A percentile compares a stretch with the other conserved stretches of the same genome.
Evolutionary conservation across 2,888 invertebrate species (phyloP).

Genomic region (Orthosia gracilis): DNA sequence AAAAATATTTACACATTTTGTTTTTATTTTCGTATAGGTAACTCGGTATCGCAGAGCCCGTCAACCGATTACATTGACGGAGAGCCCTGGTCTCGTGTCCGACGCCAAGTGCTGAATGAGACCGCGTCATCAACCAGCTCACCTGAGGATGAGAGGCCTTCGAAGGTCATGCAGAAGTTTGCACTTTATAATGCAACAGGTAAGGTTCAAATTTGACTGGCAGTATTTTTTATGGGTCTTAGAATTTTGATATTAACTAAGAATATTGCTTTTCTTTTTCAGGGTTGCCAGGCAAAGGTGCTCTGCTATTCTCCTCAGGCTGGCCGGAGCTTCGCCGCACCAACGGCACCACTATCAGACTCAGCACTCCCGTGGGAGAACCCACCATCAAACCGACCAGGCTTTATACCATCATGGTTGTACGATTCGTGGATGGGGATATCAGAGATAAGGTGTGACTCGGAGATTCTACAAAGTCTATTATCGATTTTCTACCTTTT

Average conservation of each 20-base stretch:
- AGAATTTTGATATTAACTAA: no score
- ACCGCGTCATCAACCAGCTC: slow-evolving; percentile 67
- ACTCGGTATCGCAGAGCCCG: slow-evolving; percentile 83
- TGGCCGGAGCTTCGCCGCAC: slow-evolving; percentile 88
- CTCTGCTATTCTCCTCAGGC: slow-evolving; percentile 89
- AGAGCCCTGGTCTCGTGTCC: slow-evolving; percentile 78
- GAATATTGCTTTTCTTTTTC: slow-evolving; percentile 13
- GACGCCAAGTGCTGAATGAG: slow-evolving; percentile 77
- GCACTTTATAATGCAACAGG: slow-evolving; percentile 90
- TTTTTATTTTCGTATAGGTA: slow-evolving; percentile 75
- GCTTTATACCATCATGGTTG: slow-evolving; percentile 86
- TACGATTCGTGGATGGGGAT: slow-evolving; percentile 84
- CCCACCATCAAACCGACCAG: slow-evolving; percentile 85
- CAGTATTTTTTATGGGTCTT: neutral
- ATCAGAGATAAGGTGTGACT: slow-evolving; percentile 80
- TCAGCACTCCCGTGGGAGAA: slow-evolving; percentile 83
- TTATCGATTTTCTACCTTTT: neutral
- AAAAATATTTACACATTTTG: no score
- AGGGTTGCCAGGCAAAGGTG: slow-evolving; percentile 86
- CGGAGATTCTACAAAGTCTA: neutral
- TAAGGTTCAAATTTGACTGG: slow-evolving; percentile 56
- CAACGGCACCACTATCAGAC: slow-evolving; percentile 76
- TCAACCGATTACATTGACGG: slow-evolving; percentile 77
- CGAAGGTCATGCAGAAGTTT: slow-evolving; percentile 80
- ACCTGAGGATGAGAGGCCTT: slow-evolving; percentile 78